Evolutionary conservation across 2,797 vertebrate species (phyloP), one percentile per base, ranked within the genome.

Genomic region (Muscicapa comitata): DNA sequence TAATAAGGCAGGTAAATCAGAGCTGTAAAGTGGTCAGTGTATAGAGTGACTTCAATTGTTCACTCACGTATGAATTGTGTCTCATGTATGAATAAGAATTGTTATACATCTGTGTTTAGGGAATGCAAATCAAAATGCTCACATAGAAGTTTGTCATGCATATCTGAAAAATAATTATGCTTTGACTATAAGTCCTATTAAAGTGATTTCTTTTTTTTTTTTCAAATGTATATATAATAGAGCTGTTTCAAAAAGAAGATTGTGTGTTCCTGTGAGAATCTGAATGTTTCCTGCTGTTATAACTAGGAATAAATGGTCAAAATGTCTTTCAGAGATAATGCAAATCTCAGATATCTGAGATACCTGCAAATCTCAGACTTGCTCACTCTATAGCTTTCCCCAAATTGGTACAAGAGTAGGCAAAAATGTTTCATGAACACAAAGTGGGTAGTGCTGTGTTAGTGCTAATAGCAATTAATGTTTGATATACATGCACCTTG

Each of bases 1-100:
- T 58, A 38, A 66, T 17, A 5, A 28, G 37, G 62, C 62, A 67
- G 66, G 48, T 26, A 63, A 71, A 77, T 89, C 53, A 59, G 66
- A 81, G 54, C 13, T 65, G 28, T 53, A 57, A 75, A 74, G 48
- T 47, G 48, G 26, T 67, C 68, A 72, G 54, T 29, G 28, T 51
- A 45, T 4, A 33, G 18, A 65, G 12, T 29, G 10, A 57, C 31
- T 65, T 73, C 23, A n/a, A 1, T 14, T 62, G 25, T 26, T 80
- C 43, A 31, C 23, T 62, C 66, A 53, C 0, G 0, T 25, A 53
- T 29, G 6, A 59, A 53, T 33, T 59, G 11, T 18, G 19, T 48
- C 40, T 70, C 51, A 25, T 1, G 1, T 65, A 66, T n/a, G 17
- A 62, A 50, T 29, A 70, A 62, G 11, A 37, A 43, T 29, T 72